Evolutionary conservation across 2,888 invertebrate species (phyloP).

Genomic region (Caenorhabditis wallacei): DNA sequence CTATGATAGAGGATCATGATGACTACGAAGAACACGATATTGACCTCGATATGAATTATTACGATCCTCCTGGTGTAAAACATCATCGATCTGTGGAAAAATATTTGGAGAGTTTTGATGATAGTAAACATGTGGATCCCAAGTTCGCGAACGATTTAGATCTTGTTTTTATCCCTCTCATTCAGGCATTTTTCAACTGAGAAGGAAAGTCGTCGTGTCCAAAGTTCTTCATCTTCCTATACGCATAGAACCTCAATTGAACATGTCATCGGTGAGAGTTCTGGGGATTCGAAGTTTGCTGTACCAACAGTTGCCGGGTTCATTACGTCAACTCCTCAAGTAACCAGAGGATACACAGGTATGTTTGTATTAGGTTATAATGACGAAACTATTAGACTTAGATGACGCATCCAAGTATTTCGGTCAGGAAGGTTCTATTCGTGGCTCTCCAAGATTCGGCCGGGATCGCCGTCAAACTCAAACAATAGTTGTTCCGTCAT

Average conservation of each 20-base stretch:
- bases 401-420: conserved; percentile 46
- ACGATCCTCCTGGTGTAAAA: conserved; percentile 41
- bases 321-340: conserved; percentile 51
- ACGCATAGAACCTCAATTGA: conserved; percentile 37
- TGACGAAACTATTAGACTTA: not conserved
- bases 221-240: conserved; percentile 40
- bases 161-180: no score
- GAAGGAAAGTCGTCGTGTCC: conserved; percentile 15
- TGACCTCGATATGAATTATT: conserved; percentile 37
- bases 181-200: no score
- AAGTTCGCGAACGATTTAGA: no score
- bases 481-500: conserved; percentile 35
- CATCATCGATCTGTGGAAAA: conserved; percentile 25
- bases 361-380: not conserved
- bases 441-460: conserved; percentile 26
- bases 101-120: not conserved
- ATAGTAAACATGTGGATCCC: conserved; percentile 3
- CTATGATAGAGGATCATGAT: conserved; percentile 61
- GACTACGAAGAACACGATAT: conserved; percentile 55
- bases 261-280: conserved; percentile 25
- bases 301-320: conserved; percentile 24
- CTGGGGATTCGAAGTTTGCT: conserved; percentile 6
- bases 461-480: conserved; percentile 50
- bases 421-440: conserved; percentile 47
- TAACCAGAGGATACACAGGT: conserved; percentile 13